Percentiles rank a stretch among this genome's conserved stretches.
phyloP scores from a whole-genome alignment of 2,113 vertebrate species.

The Paracanthobrama guichenoti region DNA sequence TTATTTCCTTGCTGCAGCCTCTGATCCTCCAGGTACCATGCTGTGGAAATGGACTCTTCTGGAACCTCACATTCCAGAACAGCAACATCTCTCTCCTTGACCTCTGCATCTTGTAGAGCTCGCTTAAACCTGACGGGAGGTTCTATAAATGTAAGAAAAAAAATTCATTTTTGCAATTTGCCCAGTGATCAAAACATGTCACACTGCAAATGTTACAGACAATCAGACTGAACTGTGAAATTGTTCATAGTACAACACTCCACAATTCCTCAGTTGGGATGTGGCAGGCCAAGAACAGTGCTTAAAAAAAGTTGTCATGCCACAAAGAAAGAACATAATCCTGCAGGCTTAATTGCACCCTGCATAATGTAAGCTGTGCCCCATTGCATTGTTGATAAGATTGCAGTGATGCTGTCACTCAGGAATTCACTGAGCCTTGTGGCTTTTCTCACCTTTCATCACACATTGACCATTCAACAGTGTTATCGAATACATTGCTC shows the following conservation, averaged over 20 bases:
- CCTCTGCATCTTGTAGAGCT: conserved; percentile 83
- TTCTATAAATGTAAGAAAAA: conserved; percentile 68
- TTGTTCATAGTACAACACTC: not conserved
- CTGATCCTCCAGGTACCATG: conserved; percentile 94
- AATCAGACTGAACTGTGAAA: not conserved
- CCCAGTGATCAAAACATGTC: not conserved
- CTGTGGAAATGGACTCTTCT: conserved; percentile 77
- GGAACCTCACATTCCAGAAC: conserved; percentile 93
- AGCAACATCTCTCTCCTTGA: conserved; percentile 79
- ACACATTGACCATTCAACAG: not conserved
- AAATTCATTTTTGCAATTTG: not conserved
- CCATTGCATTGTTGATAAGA: not conserved
- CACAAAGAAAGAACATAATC: conserved; percentile 11
- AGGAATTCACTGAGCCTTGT: conserved; percentile 12
- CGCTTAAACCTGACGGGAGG: conserved; percentile 81
- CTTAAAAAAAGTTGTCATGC: conserved; percentile 8
- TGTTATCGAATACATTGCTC: conserved; percentile 35
- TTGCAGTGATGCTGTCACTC: not conserved
- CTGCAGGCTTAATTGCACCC: conserved; percentile 11
- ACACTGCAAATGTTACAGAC: not conserved
- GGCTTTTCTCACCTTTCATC: conserved; percentile 27
- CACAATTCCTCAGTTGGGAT: not conserved
- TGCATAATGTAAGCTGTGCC: not conserved
- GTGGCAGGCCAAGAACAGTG: not conserved
- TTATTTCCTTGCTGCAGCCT: conserved; percentile 84